Percentiles rank a stretch among this genome's conserved stretches.
These are phyloP conservation scores for Willowsia nigromaculata DNA, from an alignment of 2,888 invertebrate genomes.

Conservation along the genomic window DNA sequence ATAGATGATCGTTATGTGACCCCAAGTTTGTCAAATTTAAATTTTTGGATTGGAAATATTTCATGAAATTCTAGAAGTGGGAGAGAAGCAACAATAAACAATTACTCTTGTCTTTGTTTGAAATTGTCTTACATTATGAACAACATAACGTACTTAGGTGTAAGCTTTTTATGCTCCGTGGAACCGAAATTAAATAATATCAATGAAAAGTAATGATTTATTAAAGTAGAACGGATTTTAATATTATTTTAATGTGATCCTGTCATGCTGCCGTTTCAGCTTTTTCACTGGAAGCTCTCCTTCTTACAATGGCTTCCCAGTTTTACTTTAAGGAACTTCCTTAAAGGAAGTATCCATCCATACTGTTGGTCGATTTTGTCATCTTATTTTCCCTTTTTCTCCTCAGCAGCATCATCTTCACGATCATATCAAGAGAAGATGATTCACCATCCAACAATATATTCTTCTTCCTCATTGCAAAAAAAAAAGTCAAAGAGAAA, in stretches of 20 bases:
- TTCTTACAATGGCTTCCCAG: neutral
- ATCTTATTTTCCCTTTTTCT: neutral
- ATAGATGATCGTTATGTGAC: too few species aligned
- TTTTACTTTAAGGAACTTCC: neutral
- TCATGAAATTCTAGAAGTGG: too few species aligned
- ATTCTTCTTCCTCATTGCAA: constrained; percentile 20
- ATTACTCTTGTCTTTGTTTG: too few species aligned
- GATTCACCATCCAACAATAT: neutral
- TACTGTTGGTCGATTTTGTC: constrained; percentile 1
- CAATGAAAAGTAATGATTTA: neutral
- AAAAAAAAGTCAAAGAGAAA: neutral
- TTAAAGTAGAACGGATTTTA: constrained; percentile 39
- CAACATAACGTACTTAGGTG: neutral
- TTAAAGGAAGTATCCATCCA: constrained; percentile 6
- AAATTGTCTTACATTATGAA: too few species aligned
- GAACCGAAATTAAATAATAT: neutral
- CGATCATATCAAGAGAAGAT: too few species aligned
- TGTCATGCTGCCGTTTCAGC: neutral
- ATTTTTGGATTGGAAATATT: too few species aligned
- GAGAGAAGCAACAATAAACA: too few species aligned
- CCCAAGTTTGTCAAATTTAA: too few species aligned
- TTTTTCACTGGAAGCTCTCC: neutral
- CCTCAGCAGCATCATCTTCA: neutral
- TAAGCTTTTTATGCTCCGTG: too few species aligned
- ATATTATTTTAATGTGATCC: constrained; percentile 51